A percentile compares a stretch with the other conserved stretches of the same genome.
These are phyloP conservation scores for Leucoraja ocellata DNA, from an alignment of 2,797 vertebrate genomes.

Conservation along the genomic window DNA sequence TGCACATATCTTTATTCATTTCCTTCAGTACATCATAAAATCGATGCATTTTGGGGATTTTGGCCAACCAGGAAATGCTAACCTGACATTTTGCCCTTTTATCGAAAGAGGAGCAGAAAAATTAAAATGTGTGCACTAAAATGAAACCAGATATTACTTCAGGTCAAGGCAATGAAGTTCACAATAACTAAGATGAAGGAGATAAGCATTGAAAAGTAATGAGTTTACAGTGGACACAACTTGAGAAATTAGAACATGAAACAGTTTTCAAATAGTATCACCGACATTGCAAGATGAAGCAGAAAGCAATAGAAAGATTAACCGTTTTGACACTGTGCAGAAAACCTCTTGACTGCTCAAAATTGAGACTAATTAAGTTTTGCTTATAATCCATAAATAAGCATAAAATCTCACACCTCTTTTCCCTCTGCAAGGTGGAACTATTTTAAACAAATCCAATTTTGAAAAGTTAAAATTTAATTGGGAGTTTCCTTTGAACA, in stretches of 20 bases:
- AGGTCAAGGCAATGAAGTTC: not conserved
- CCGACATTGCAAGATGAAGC: not conserved
- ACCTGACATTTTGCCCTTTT: not conserved
- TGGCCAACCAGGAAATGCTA: not conserved
- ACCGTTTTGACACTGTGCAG: constrained; percentile 36
- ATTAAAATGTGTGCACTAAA: not conserved
- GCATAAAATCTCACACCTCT: not conserved
- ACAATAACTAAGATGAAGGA: not conserved
- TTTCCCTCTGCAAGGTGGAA: constrained; percentile 1
- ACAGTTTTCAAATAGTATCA: not conserved
- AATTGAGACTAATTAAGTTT: not conserved
- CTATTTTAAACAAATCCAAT: not conserved
- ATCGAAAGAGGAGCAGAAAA: not conserved
- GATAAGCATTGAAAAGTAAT: not conserved
- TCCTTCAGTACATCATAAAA: not conserved
- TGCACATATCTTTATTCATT: not conserved
- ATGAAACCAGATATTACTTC: not conserved
- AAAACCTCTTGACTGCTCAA: constrained; percentile 35
- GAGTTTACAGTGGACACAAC: not conserved
- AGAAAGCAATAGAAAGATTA: constrained; percentile 26
- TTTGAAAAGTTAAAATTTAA: not conserved
- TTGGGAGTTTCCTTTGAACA: not conserved
- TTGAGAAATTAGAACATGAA: not conserved
- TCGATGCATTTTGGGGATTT: not conserved
- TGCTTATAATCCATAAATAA: not conserved